Evolutionary conservation across 1,140 invertebrate genomes (phyloP), one percentile per base, ranked within the genome.

Genomic region (Brachionus rotundiformis): DNA sequence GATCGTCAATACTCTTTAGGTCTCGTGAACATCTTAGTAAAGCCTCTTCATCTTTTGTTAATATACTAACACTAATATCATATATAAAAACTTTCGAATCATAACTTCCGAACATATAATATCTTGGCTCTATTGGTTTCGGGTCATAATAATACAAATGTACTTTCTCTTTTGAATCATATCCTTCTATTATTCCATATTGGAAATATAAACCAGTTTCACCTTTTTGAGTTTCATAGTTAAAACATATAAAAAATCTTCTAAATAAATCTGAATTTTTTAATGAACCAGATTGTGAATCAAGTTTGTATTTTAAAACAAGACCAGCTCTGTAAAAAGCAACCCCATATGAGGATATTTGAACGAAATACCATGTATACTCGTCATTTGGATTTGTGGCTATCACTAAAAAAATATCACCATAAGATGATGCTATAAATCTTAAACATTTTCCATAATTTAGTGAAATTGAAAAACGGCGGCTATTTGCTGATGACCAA

Each of bases 261-360:
- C 76, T 25, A 13, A 79, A 79, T 59, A 79, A 25, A 79, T 79
- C 59, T 13, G 47, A 19, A 19, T 79, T 63, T 79, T 79, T 79
- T 10, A 79, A 19, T 0, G 76, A 79, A 13, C 76, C 76, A 36
- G 59, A 59, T 0, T 23, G 29, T 29, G 76, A 19, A 49, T 63
- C 29, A 10, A 79, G 33, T 19, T 11, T 7, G 47, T 59, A 79
- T 59, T 63, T 79, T 2, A 79, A 44, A 25, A 79, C 76, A 16
- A 79, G 76, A 23, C 76, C 76, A 5, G 47, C 44, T 36, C 47
- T 19, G 8, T 79, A 79, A 54, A 79, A 63, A 29, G 76, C 44
- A 8, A 79, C 76, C 19, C 76, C 76, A 63, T 79, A 79, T 7
- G 76, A 79, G 23, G 76, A 79, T 79, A 79, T 79, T 41, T 79